phyloP scores from a whole-genome alignment of 2,797 vertebrate species.

The Eulemur rubriventer region DNA sequence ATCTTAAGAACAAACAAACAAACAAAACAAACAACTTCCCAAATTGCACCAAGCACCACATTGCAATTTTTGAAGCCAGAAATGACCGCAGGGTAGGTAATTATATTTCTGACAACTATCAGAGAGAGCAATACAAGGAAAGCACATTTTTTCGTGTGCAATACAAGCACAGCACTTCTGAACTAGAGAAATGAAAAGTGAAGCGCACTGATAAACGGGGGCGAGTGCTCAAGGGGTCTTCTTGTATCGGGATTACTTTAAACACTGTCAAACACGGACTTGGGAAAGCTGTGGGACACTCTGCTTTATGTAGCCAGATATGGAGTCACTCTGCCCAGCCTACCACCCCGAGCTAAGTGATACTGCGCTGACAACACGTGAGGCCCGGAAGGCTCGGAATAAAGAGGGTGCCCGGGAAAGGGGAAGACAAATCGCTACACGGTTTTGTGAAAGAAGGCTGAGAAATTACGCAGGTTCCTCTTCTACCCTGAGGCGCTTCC shows the following conservation, averaged over 20 bases:
- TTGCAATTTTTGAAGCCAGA: not conserved
- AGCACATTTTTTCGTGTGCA: not conserved
- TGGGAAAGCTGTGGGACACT: not conserved
- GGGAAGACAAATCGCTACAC: not conserved
- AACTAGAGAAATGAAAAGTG: not conserved
- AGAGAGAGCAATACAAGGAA: not conserved
- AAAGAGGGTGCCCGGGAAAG: not conserved
- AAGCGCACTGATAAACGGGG: not conserved
- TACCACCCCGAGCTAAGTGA: not conserved
- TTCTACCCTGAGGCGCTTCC: not conserved
- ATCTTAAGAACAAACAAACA: not conserved
- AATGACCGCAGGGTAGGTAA: not conserved
- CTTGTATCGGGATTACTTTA: not conserved
- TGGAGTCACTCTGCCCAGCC: not conserved
- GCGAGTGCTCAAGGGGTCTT: too few species aligned
- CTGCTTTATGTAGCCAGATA: not conserved
- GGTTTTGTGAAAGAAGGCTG: not conserved
- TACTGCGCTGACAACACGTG: rapidly evolving
- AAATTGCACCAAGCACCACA: not conserved
- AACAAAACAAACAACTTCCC: not conserved
- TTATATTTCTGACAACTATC: not conserved
- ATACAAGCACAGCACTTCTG: not conserved
- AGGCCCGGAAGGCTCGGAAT: not conserved
- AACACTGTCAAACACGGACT: not conserved
- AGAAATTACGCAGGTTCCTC: not conserved